phyloP scores from a whole-genome alignment of 2,888 invertebrate genomes.

The Drosophila monieri region DNA sequence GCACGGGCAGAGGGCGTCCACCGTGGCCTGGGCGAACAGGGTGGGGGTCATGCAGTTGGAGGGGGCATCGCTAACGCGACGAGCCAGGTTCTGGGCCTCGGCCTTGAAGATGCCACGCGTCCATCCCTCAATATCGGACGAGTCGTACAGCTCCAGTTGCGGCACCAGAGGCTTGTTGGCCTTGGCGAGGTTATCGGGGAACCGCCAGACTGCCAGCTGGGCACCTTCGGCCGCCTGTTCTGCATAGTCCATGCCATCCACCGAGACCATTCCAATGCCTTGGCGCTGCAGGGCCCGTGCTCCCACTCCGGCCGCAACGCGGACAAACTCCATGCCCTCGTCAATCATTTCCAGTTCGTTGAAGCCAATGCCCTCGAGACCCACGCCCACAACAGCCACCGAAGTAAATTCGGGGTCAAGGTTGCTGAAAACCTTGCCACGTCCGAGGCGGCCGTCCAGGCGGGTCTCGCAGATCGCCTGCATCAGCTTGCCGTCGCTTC shows the following conservation, averaged over 20 bases:
- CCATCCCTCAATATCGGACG: conserved; percentile 86
- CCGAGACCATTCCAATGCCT: conserved; percentile 84
- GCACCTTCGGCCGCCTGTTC: conserved; percentile 89
- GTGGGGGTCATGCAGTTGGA: conserved; percentile 91
- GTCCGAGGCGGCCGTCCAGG: conserved; percentile 76
- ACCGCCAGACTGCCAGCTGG: conserved; percentile 85
- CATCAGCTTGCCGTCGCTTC: conserved; percentile 84
- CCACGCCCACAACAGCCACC: conserved; percentile 89
- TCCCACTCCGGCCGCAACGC: conserved; percentile 87
- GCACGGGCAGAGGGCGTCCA: conserved; percentile 87
- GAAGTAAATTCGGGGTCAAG: conserved; percentile 86
- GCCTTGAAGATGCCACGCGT: conserved; percentile 88
- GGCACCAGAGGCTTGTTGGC: conserved; percentile 83
- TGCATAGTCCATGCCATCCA: conserved; percentile 87
- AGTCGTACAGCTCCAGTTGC: conserved; percentile 85
- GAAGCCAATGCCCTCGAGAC: conserved; percentile 86
- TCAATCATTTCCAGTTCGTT: conserved; percentile 88
- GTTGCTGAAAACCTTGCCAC: conserved; percentile 85
- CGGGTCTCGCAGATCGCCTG: conserved; percentile 84
- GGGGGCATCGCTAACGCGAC: conserved; percentile 89
- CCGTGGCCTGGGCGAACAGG: conserved; percentile 87
- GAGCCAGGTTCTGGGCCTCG: conserved; percentile 89
- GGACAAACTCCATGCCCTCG: conserved; percentile 88
- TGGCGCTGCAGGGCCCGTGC: conserved; percentile 84
- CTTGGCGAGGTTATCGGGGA: conserved; percentile 86